Conservation (phyloP, 2,888 invertebrate species). For the Rapana venosa region DNA sequence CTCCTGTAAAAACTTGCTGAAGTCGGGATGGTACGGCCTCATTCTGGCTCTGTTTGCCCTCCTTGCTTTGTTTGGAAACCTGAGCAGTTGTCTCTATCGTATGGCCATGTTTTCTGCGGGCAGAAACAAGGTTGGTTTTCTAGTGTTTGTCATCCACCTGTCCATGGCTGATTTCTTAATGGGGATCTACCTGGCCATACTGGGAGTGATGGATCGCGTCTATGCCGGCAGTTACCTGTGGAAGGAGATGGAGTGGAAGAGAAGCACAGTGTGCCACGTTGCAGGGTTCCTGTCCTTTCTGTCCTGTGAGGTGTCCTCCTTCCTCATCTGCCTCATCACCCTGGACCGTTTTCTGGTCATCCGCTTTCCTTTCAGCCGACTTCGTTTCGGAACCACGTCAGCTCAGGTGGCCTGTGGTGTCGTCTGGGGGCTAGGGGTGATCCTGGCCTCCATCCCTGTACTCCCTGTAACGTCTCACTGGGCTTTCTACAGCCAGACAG, state of each 20-base stretch:
- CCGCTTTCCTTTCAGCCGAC: constrained; percentile 80
- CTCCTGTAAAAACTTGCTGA: constrained; percentile 69
- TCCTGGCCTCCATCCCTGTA: constrained; percentile 6
- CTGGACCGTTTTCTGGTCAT: constrained; percentile 83
- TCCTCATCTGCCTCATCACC: constrained; percentile 81
- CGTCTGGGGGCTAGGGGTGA: not conserved
- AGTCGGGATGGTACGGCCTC: constrained; percentile 59
- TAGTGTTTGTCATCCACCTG: constrained; percentile 45
- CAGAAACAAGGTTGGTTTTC: constrained; percentile 27
- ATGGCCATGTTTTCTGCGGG: constrained; percentile 47
- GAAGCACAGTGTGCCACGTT: constrained; percentile 54
- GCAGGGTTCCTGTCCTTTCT: constrained; percentile 59
- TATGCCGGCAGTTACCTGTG: constrained; percentile 60
- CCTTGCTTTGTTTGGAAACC: constrained; percentile 26
- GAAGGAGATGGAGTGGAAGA: constrained; percentile 59
- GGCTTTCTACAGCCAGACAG: constrained; percentile 70
- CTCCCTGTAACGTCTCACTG: constrained; percentile 34
- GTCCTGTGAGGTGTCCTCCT: constrained; percentile 76
- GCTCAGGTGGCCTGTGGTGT: not conserved
- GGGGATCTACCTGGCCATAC: constrained; percentile 60
- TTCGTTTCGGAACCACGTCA: not conserved
- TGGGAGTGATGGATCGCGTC: constrained; percentile 56
- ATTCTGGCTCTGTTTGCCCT: constrained; percentile 59
- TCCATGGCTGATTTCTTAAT: constrained; percentile 52
- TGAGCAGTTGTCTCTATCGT: constrained; percentile 31